Conservation (phyloP, 2,797 vertebrate species). For the Eidolon dupreanum region DNA sequence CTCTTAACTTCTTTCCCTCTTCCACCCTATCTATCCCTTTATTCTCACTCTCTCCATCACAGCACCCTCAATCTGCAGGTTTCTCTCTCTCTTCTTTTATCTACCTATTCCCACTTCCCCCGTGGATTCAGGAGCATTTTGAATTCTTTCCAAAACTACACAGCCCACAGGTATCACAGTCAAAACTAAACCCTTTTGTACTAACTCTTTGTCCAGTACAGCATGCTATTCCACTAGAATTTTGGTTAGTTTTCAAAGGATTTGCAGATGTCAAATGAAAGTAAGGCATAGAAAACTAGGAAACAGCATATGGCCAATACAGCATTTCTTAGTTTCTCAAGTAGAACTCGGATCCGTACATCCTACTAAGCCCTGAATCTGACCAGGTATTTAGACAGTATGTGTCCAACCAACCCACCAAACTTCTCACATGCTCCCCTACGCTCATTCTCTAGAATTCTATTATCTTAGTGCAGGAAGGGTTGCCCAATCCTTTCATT, state of each 20-base stretch:
- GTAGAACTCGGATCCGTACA: neutral
- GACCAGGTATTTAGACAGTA: neutral
- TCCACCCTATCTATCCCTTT: rapidly evolving
- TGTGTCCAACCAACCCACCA: neutral
- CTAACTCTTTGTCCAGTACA: neutral
- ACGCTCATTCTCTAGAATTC: neutral
- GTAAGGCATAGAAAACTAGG: neutral
- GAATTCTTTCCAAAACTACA: neutral
- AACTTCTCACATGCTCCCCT: neutral
- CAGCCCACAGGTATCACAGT: neutral
- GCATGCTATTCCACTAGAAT: neutral
- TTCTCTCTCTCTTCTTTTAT: neutral
- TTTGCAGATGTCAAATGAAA: neutral
- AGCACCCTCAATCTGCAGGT: neutral
- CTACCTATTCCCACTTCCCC: neutral
- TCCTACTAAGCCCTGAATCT: neutral
- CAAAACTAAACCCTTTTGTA: neutral
- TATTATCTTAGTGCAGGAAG: neutral
- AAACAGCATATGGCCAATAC: neutral
- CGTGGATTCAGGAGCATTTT: neutral
- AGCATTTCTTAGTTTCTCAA: neutral
- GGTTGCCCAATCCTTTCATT: neutral
- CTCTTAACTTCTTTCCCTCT: neutral
- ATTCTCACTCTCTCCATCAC: neutral
- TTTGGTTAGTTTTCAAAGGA: neutral